phyloP scores from a whole-genome alignment of 2,888 invertebrate genomes.

The Lasioglossum vierecki region DNA sequence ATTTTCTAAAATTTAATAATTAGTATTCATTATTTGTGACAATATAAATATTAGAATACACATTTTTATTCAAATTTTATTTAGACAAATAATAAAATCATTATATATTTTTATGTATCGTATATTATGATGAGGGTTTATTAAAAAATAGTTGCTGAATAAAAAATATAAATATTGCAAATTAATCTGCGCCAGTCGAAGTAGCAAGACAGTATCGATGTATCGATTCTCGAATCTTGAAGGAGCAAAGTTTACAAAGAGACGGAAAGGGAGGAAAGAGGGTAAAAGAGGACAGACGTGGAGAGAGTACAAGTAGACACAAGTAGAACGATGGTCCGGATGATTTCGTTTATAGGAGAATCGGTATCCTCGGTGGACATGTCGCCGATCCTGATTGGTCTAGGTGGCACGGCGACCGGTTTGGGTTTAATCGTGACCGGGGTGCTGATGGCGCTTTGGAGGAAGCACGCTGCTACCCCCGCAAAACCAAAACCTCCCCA shows the following conservation, averaged over 20 bases:
- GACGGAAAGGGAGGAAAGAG: background rate
- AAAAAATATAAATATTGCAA: too few relatives aligned
- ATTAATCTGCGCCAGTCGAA: background rate
- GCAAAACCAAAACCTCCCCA: conserved; percentile 76
- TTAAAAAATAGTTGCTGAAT: too few relatives aligned
- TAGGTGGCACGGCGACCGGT: conserved; percentile 82
- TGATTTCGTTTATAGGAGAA: conserved; percentile 75
- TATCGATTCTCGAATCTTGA: background rate
- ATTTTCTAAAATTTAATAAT: too few relatives aligned
- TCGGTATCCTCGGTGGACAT: conserved; percentile 81
- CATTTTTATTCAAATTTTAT: too few relatives aligned
- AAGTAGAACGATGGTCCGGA: background rate
- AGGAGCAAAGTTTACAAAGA: background rate
- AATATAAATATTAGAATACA: too few relatives aligned
- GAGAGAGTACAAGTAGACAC: conserved; percentile 27
- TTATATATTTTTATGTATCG: too few relatives aligned
- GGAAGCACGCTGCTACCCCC: conserved; percentile 80
- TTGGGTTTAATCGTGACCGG: conserved; percentile 82
- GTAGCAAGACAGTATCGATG: background rate
- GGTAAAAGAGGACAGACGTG: background rate
- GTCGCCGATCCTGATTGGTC: conserved; percentile 82
- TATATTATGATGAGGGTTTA: too few relatives aligned
- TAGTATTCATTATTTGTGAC: too few relatives aligned
- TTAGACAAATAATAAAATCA: too few relatives aligned
- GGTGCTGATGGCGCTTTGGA: conserved; percentile 82